Base-by-base conservation (phyloP, 2,888 invertebrate genomes). In the Frankliniella intonsa region DNA sequence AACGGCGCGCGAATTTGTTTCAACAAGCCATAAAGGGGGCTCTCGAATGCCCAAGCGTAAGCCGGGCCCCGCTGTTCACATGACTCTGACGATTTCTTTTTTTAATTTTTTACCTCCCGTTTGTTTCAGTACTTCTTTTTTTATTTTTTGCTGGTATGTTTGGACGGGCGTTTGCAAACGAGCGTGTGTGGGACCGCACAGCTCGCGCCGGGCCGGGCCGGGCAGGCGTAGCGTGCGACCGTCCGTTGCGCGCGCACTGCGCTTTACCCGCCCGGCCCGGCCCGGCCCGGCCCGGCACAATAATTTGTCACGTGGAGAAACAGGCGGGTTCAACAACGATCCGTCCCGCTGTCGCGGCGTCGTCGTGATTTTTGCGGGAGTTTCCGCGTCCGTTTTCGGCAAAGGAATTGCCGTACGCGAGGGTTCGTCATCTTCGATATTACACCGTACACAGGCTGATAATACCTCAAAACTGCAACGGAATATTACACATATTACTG, bases 281-380 rank as follows among this genome's bases (percentile, higher is more conserved):
- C n/a, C n/a, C n/a, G n/a, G n/a, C n/a, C n/a, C n/a, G n/a, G n/a
- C n/a, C n/a, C 25, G 69, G 22, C 69, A 76, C 22, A 76, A 76
- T 76, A 76, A 76, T 76, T 76, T 76, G 69, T 76, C 69, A 76
- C 69, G 69, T 25, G 69, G 25, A 22, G 69, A 76, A 76, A 76
- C 69, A 25, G 22, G n/a, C 69, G 11, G 55, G 38, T 2, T 38
- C 5, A 38, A 5, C 38, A 38, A 5, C 38, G 38, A 38, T 38
- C 38, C 55, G 55, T 55, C 55, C 3, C 55, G 55, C 17, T 17
- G 55, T 55, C 55, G 55, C 55, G 55, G 55, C 55, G 12, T 1
- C 55, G 55, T 12, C 55, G 55, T 38, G 38, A 38, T 38, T 38
- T 38, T 38, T 5, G 38, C 38, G 38, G 2, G 38, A 38, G 38